Evolutionary conservation across 2,888 invertebrate species (phyloP).

Genomic region (Antitype chi): DNA sequence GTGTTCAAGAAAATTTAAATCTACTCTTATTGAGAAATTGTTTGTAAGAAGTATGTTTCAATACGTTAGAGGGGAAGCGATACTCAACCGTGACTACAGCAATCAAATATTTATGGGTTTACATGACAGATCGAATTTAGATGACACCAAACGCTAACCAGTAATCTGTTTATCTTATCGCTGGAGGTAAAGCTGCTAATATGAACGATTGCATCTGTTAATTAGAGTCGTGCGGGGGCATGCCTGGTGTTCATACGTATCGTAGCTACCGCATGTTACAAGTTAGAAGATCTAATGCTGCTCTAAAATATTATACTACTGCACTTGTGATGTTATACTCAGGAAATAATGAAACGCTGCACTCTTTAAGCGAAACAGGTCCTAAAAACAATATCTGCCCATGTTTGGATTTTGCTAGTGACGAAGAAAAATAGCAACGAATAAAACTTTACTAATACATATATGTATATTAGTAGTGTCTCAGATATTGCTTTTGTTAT

Average conservation of each 20-base stretch:
- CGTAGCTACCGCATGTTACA: background rate
- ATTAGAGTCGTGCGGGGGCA: background rate
- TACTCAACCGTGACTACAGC: background rate
- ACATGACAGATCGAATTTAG: conserved; percentile 4
- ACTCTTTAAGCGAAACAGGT: background rate
- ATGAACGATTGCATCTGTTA: conserved; percentile 27
- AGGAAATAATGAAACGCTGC: background rate
- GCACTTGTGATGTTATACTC: background rate
- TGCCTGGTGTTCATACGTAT: no score
- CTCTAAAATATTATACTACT: background rate
- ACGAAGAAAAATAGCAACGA: background rate
- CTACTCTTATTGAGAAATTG: background rate
- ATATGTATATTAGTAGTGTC: no score
- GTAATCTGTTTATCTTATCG: conserved; percentile 39
- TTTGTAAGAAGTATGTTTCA: background rate
- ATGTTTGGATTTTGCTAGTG: no score
- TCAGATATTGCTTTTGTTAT: background rate
- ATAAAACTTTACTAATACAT: background rate
- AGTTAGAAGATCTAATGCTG: background rate
- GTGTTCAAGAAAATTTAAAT: background rate
- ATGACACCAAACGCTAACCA: background rate
- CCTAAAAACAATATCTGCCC: background rate
- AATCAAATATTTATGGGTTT: background rate
- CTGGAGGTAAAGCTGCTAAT: conserved; percentile 11
- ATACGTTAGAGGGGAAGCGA: background rate